Evolutionary conservation across 2,797 vertebrate genomes (phyloP), one percentile per base, ranked within the genome.

Genomic region (Chelidonichthys spinosus): DNA sequence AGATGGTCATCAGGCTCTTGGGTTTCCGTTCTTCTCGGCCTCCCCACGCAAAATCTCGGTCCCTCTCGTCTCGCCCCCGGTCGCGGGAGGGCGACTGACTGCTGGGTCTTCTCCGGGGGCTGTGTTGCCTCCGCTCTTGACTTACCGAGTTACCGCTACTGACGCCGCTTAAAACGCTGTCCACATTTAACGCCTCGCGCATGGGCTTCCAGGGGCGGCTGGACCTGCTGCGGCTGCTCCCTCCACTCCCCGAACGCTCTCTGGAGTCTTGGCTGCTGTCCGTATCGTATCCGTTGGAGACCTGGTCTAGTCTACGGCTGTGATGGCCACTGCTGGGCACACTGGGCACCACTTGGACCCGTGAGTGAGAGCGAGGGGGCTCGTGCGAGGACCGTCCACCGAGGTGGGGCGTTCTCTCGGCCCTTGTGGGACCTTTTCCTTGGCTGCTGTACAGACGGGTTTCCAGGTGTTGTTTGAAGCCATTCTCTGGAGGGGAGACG

Each of bases 1-100:
- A 98, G 65, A 99, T 99, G 46, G 98, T 99, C 96, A 97, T 96
- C 53, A 99, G 92, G 66, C 94, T 94, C 88, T 97, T 97, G 15
- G 94, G 95, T 83, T 95, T 95, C 40, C 90, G 91, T n/a, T 92
- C 95, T 42, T 97, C 96, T 55, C 92, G 92, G 0, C 90, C 84
- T 58, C 78, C 85, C 91, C 89, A 90, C 0, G 53, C 79, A 53
- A 69, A 89, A 43, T 94, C 90, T 81, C 83, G 53, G n/a, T 87
- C 83, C 32, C 70, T 78, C 47, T 92, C 46, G n/a, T 87, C 83
- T 33, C 70, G 79, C 47, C 92, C 46, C 3, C 63, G 63, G 18
- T 92, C 89, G 0, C 83, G 87, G 4, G 87, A 43, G 0, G 87
- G 90, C 0, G 89, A 87, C 59, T 94, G 92, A 42, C 85, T 89